Conservation (phyloP, 1,140 invertebrate species). For the Amphibalanus amphitrite region DNA sequence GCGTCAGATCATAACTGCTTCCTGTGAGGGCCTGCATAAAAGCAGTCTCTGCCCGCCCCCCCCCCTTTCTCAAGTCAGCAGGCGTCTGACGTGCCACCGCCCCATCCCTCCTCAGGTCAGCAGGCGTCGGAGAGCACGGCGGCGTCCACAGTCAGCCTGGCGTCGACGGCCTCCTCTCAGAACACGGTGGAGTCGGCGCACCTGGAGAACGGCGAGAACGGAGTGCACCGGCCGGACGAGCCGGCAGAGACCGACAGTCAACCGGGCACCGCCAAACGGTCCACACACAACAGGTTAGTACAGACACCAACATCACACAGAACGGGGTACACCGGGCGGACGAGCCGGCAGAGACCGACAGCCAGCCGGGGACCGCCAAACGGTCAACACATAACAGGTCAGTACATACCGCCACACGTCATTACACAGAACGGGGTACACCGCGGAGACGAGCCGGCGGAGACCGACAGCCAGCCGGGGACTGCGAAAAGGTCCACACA, state of each 20-base stretch:
- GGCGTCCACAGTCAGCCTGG: slow-evolving; percentile 16
- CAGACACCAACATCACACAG: too few species aligned
- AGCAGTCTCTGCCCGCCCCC: too few species aligned
- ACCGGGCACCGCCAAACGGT: not conserved
- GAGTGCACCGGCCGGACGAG: not conserved
- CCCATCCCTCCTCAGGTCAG: slow-evolving; percentile 10
- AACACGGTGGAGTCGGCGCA: not conserved
- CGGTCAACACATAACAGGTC: too few species aligned
- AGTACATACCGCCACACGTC: not conserved
- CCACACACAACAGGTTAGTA: not conserved
- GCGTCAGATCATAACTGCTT: too few species aligned
- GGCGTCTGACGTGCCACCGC: too few species aligned
- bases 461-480: not conserved
- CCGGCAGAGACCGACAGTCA: not conserved
- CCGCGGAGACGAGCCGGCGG: too few species aligned
- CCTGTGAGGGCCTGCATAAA: too few species aligned
- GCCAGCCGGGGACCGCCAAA: too few species aligned
- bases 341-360: too few species aligned
- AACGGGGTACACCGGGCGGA: too few species aligned
- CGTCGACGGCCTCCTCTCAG: slow-evolving; percentile 14
- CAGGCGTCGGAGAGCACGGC: slow-evolving; percentile 7
- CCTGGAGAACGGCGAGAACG: slow-evolving; percentile 8
- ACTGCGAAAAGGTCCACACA: not conserved
- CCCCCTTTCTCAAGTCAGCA: too few species aligned
- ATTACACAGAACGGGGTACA: too few species aligned